Base-by-base conservation (phyloP, 2,113 vertebrate genomes). In the Eudorcas thomsonii region DNA sequence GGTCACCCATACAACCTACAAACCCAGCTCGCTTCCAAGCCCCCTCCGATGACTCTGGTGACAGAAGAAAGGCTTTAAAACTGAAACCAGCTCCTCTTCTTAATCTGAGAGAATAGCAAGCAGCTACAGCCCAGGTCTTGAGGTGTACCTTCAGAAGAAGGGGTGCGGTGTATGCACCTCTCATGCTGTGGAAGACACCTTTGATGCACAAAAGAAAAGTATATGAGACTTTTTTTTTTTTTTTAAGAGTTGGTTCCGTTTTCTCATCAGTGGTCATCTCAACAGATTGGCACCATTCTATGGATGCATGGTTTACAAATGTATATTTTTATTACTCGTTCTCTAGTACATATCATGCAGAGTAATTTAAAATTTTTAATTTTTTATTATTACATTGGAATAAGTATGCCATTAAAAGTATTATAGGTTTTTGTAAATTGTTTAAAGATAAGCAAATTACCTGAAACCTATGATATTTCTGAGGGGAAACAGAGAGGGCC, bases 141-240 rank as follows among this genome's bases (percentile, higher is more conserved):
- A n/a, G 39, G 25, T 8, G 55, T 25, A 14, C 21, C 48, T 39
- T n/a, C n/a, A 9, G 23, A 43, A 43, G 71, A 55, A 52, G 59
- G 45, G 36, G 12, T 1, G 11, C 36, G 80, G 30, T 9, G 0
- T 17, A 14, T 2, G 1, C 5, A 2, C 26, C 43, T 43, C 6
- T 33, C n/a, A 2, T 0, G 26, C 39, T 12, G 16, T 15, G 52
- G 45, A 39, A 91, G 82, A 91, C 23, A 26, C n/a, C 43, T 55
- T 6, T 39, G 54, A 30, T 17, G 9, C 88, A 2, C 36, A n/a
- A 39, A 81, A 19, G 33, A 26, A 36, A 17, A 39, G 74, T 8
- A 19, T 1, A 0, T 14, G 9, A 28, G 77, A 16, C 1, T 17
- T 5, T 48, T 5, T 71, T 23, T 28, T 15, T 13, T 52, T 71